Evolutionary conservation across 2,888 invertebrate species (phyloP).

Genomic region (Cantharis nigra): DNA sequence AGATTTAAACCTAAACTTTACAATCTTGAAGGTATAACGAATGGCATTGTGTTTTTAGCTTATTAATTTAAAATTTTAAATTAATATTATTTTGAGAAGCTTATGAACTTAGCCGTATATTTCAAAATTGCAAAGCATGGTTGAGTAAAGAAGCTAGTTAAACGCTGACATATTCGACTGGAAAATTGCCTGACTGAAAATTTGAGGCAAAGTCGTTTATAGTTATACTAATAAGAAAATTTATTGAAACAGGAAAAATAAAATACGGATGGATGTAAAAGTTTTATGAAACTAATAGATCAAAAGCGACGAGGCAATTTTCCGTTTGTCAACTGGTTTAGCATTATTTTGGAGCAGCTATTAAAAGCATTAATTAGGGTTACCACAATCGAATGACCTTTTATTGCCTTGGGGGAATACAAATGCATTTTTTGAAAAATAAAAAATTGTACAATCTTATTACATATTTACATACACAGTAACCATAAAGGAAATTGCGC

Average conservation of each 20-base stretch:
- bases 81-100: too few species aligned
- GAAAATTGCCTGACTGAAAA: background rate
- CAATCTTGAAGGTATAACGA: too few species aligned
- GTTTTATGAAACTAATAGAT: background rate
- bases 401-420: conserved; percentile 1
- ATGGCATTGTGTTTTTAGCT: too few species aligned
- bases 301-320: background rate
- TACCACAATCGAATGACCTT: conserved; percentile 7
- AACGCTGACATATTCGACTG: background rate
- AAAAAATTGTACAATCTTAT: conserved; percentile 25
- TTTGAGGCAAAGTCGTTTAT: background rate
- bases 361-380: background rate
- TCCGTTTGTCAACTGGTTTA: background rate
- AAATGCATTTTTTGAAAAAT: conserved; percentile 6
- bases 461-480: conserved; percentile 26
- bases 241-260: background rate
- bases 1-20: too few species aligned
- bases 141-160: background rate
- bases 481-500: conserved; percentile 29
- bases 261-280: background rate
- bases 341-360: background rate
- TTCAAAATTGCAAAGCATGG: background rate
- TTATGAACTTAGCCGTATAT: too few species aligned
- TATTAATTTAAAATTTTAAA: too few species aligned
- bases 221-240: background rate